Evolutionary conservation across 1,140 invertebrate species (phyloP), one percentile per base, ranked within the genome.

Genomic region (Bombus affinis): DNA sequence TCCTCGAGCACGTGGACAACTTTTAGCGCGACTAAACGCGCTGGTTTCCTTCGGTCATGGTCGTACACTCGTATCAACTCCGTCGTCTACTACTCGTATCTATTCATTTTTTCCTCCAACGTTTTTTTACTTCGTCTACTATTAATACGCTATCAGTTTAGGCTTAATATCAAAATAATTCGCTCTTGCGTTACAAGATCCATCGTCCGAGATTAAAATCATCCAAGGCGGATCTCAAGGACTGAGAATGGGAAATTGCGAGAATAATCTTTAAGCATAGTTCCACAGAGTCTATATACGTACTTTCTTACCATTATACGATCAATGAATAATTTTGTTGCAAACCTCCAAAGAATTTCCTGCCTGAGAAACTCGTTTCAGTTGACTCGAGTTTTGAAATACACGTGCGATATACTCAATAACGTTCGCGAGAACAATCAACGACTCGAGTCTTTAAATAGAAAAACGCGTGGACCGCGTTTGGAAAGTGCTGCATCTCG

Each of bases 1-100:
- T 72, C 65, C 35, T 53, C 10, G 59, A 83, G 1, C 81, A 37
- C 76, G 86, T 62, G 77, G 85, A 53, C 42, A 39, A 74, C 47
- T 47, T 86, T 82, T 22, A 70, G 47, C n/a, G 22, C 22, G 39
- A 0, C 6, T 70, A 12, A 47, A 44, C 35, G 35, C 65, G 22
- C 44, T 39, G 81, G 18, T 42, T 15, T 32, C 32, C 25, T 72
- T 73, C 66, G 76, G 77, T 80, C 77, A 85, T 77, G 76, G 77
- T 85, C 76, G 10, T 13, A n/a, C 22, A 57, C 12, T 25, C 13
- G 0, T 53, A 15, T 32, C 13, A 6, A 18, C 28, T 66, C n/a
- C 62, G 47, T 1, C 47, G 47, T 53, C 6, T 22, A 53, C 47
- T 53, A 53, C 47, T 53, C 47, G 47, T 53, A 53, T 53, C 47